These are phyloP conservation scores for Gymnobelideus leadbeateri DNA, from an alignment of 2,113 vertebrate species.

Conservation along the genomic window DNA sequence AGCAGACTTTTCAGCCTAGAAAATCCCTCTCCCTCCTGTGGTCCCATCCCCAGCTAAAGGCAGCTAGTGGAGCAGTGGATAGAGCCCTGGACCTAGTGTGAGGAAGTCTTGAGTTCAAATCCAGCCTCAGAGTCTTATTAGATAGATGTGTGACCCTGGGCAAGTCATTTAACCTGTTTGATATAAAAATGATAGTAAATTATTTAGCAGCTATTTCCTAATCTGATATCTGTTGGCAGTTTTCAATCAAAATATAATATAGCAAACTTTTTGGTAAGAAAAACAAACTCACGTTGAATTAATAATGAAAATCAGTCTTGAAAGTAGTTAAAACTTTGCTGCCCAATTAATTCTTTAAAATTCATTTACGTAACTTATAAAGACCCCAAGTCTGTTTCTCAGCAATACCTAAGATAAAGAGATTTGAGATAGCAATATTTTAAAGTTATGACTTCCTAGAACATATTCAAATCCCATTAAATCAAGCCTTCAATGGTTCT, in stretches of 20 bases:
- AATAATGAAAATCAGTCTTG: conserved; percentile 23
- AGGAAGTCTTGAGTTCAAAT: neutral
- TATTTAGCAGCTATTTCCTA: conserved; percentile 30
- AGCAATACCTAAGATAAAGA: conserved; percentile 34
- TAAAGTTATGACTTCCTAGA: conserved; percentile 4
- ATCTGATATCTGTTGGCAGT: conserved; percentile 45
- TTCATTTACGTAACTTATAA: conserved; percentile 24
- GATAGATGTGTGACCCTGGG: neutral
- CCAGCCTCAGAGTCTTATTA: neutral
- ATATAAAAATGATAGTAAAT: conserved; percentile 47
- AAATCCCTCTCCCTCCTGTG: neutral
- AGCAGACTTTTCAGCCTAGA: neutral
- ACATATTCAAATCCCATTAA: conserved; percentile 12
- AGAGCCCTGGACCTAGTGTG: neutral
- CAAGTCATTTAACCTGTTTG: neutral
- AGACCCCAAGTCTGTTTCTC: conserved; percentile 13
- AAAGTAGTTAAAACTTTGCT: conserved; percentile 19
- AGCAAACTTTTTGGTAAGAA: conserved; percentile 20
- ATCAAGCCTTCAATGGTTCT: conserved; percentile 22
- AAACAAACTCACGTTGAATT: conserved; percentile 1
- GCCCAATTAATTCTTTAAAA: conserved; percentile 2
- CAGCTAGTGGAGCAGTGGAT: neutral
- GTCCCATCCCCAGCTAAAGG: neutral
- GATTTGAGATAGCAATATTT: neutral
- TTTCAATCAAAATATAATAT: conserved; percentile 43